These are phyloP conservation scores for Cantharis flavilabris DNA, from an alignment of 2,888 invertebrate genomes.

Conservation along the genomic window DNA sequence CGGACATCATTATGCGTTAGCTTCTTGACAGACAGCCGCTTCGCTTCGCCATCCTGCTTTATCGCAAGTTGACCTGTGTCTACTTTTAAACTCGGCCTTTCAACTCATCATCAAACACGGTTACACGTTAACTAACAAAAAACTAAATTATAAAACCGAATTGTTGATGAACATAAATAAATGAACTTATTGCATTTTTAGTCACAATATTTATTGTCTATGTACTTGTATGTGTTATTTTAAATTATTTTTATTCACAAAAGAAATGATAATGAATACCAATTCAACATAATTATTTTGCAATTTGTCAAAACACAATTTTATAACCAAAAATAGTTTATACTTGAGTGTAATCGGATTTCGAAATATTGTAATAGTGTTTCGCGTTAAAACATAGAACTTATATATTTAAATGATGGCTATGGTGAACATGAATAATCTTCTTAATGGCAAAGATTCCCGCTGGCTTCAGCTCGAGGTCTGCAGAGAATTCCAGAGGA, in stretches of 20 bases:
- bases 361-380: conserved; percentile 30
- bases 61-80: conserved; percentile 42
- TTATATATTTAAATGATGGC: conserved; percentile 61
- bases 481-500: conserved; percentile 98
- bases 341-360: conserved; percentile 15
- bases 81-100: conserved; percentile 25
- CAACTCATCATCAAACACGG: conserved; percentile 27
- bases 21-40: conserved; percentile 51
- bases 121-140: conserved; percentile 1
- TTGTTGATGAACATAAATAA: conserved; percentile 15
- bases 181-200: conserved; percentile 22
- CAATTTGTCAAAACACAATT: background rate
- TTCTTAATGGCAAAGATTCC: conserved; percentile 98
- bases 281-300: conserved; percentile 47
- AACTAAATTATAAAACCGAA: background rate
- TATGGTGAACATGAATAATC: conserved; percentile 96
- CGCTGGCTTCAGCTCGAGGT: conserved; percentile 99
- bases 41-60: conserved; percentile 55
- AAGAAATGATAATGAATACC: conserved; percentile 48
- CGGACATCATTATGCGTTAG: conserved; percentile 52
- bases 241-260: conserved; percentile 21
- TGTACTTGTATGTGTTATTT: conserved; percentile 26
- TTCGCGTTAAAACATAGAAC: conserved; percentile 44
- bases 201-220: conserved; percentile 11
- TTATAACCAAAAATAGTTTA: background rate